Evolutionary conservation across 2,797 vertebrate genomes (phyloP), one percentile per base, ranked within the genome.

Genomic region (Glossophaga mutica): DNA sequence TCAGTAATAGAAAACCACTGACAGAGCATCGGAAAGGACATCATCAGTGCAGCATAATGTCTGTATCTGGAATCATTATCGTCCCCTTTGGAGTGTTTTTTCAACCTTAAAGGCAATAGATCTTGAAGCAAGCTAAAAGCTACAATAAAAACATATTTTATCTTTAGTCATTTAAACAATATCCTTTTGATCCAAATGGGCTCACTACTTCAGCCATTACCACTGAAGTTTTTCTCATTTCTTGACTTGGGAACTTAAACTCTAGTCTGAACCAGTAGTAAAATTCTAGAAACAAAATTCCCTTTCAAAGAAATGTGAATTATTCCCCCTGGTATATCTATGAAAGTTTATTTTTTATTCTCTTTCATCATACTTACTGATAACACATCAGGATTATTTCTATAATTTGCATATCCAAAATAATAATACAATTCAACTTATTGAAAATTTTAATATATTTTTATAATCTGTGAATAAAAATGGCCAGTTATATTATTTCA

Each of bases 61-160:
- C 78, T 93, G 19, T 73, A 83, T 96, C 73, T 87, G 50, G 57
- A 87, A 84, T 71, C 92, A 19, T 94, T 97, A 92, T 87, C 92
- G 79, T 24, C 67, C 55, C 76, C 39, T 29, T 74, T 73, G 85
- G 96, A 91, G 29, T 90, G 50, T 73, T 76, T 94, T 96, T 91
- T 93, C 88, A 97, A 44, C 44, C 22, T 73, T 77, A 71, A 62
- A 94, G 34, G 62, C 89, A 96, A 90, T 50, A 97, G 59, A 91
- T 97, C 26, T 90, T 85, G 46, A 86, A 81, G 95, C 73, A 93
- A 95, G 91, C 59, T 73, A 82, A 96, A 81, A 97, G 85, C 71
- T 95, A 65, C 85, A 55, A 88, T 92, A 92, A 95, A 37, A 87
- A 82, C 50, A 32, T 95, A 91, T 96, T 97, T 97, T 93, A 70